phyloP scores from a whole-genome alignment of 2,888 invertebrate genomes.

The Mesorhabditis spiculigera region DNA sequence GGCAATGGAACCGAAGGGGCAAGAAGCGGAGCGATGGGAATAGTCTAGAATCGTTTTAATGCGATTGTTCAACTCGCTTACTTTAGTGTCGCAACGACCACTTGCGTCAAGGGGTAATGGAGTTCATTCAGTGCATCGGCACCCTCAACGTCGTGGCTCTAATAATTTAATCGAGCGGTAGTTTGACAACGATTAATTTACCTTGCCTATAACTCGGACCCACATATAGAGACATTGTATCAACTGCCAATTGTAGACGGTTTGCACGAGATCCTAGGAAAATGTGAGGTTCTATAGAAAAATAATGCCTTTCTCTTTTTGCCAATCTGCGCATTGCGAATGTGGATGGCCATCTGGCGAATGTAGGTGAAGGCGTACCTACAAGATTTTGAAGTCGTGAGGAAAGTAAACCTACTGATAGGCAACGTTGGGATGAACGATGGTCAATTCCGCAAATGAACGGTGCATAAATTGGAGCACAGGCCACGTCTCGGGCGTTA shows the following conservation, averaged over 20 bases:
- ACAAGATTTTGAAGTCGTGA: background rate
- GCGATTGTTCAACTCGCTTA: constrained; percentile 22
- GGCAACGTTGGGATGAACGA: constrained; percentile 41
- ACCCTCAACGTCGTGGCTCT: constrained; percentile 22
- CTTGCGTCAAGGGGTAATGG: constrained; percentile 85
- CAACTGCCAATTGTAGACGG: constrained; percentile 98
- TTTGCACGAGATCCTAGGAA: constrained; percentile 76
- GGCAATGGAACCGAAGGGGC: constrained; percentile 86
- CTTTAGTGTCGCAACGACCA: constrained; percentile 77
- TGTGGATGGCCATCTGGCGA: constrained; percentile 56
- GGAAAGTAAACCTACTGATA: constrained; percentile 28
- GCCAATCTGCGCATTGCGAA: constrained; percentile 54
- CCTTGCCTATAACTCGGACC: constrained; percentile 72
- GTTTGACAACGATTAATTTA: constrained; percentile 14
- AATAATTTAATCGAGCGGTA: background rate
- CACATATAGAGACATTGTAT: constrained; percentile 87
- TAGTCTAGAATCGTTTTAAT: constrained; percentile 66
- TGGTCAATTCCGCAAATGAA: constrained; percentile 48
- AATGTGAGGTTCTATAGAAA: background rate
- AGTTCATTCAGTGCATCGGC: constrained; percentile 61
- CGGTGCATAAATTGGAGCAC: constrained; percentile 44
- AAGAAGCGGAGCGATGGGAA: constrained; percentile 86
- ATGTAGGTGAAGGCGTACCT: constrained; percentile 55
- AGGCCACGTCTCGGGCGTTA: constrained; percentile 44
- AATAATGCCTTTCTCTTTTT: constrained; percentile 33